Evolutionary conservation across 2,797 vertebrate genomes (phyloP).

Genomic region (Acanthis flammea): DNA sequence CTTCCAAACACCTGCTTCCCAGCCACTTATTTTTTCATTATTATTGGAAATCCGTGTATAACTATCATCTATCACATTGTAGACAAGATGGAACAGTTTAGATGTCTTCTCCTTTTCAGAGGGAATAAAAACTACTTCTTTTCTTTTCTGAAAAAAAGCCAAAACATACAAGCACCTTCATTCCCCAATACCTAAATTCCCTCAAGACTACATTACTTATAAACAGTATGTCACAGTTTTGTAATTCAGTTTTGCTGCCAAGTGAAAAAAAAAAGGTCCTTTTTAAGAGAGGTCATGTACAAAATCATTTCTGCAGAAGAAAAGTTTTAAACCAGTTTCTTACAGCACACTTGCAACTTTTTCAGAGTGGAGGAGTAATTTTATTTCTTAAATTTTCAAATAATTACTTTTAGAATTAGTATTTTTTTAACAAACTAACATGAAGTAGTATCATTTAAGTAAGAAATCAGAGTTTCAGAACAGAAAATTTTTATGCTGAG

Average conservation of each 20-base stretch:
- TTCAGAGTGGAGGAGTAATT: accelerated
- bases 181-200: background rate
- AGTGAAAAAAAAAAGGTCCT: background rate
- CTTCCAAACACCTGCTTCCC: conserved; percentile 88
- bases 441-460: background rate
- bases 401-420: background rate
- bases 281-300: background rate
- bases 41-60: conserved; percentile 85
- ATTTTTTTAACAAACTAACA: background rate
- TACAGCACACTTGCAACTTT: background rate
- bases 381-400: background rate
- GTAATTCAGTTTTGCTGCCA: background rate
- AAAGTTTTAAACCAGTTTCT: background rate
- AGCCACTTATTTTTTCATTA: conserved; percentile 79
- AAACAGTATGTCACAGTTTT: background rate
- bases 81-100: conserved; percentile 83
- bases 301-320: background rate
- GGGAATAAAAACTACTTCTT: conserved; percentile 82
- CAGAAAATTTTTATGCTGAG: background rate
- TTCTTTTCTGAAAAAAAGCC: conserved; percentile 69
- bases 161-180: background rate
- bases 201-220: background rate
- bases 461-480: background rate
- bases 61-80: conserved; percentile 82
- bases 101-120: conserved; percentile 85